Evolutionary conservation across 2,113 vertebrate species (phyloP).

Genomic region (Gallinago undulata): DNA sequence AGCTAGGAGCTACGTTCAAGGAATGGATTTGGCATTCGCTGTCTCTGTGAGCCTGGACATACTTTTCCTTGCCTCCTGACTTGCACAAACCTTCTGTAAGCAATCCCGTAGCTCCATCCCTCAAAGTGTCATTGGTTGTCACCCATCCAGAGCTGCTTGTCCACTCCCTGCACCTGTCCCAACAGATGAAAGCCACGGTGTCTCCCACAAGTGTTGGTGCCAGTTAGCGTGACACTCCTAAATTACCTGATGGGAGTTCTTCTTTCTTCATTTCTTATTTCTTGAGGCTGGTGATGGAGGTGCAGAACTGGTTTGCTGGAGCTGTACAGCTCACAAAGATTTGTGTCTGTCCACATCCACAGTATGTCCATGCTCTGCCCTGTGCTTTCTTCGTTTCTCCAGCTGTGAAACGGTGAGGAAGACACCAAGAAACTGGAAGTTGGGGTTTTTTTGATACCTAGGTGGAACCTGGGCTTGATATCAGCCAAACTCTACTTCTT

Average conservation of each 20-base stretch:
- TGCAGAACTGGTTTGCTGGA: neutral
- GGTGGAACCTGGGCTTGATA: neutral
- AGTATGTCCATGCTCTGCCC: neutral
- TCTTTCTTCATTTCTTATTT: neutral
- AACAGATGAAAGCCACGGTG: fast-evolving
- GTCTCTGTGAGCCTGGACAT: neutral
- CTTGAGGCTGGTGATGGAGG: neutral
- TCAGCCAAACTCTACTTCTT: neutral
- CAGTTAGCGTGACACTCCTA: neutral
- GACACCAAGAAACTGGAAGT: neutral
- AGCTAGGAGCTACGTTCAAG: neutral
- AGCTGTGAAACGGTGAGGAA: neutral
- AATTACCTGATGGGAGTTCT: neutral
- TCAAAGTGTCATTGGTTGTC: neutral
- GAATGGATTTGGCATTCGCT: neutral
- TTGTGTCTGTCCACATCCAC: neutral
- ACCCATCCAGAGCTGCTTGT: neutral
- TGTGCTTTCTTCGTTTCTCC: neutral
- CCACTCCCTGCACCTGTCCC: neutral
- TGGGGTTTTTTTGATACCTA: neutral
- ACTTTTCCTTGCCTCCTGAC: neutral
- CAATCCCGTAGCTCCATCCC: neutral
- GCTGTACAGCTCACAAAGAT: neutral
- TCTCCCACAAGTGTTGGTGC: neutral
- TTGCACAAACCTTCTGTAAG: neutral